These are phyloP conservation scores for Alfaro cultratus DNA, from an alignment of 2,797 vertebrate species.

Conservation along the genomic window DNA sequence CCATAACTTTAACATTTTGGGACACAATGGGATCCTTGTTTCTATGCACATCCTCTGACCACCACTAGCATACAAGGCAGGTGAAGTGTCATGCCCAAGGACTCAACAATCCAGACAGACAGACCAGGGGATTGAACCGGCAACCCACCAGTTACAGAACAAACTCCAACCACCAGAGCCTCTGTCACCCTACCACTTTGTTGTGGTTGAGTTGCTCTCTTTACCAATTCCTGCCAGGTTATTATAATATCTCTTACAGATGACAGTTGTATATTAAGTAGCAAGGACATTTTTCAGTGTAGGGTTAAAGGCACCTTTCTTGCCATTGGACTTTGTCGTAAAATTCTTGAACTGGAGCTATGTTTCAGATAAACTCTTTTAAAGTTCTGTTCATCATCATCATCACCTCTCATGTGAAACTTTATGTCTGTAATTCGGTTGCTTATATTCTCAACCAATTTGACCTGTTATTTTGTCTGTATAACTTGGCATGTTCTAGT, in stretches of 20 bases:
- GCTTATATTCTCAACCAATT: neutral
- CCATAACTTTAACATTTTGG: no score
- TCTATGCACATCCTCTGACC: neutral
- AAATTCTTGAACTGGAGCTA: neutral
- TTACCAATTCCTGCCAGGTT: neutral
- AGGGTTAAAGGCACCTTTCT: neutral
- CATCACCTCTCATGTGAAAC: no score
- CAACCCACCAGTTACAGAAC: no score
- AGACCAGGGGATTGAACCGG: no score
- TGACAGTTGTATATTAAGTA: neutral
- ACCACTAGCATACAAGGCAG: no score
- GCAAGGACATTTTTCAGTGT: neutral
- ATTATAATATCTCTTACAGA: no score
- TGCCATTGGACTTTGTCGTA: neutral
- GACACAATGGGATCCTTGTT: no score
- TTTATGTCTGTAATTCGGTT: neutral
- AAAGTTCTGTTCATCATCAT: neutral
- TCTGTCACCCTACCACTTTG: neutral
- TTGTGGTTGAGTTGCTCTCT: neutral
- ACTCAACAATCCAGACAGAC: no score
- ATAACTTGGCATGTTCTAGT: neutral
- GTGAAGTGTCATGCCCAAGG: no score
- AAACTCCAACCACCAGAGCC: no score
- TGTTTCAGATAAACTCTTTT: neutral
- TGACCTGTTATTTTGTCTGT: neutral